These are phyloP conservation scores for Perognathus longimembris DNA, from an alignment of 2,113 vertebrate species.

Conservation along the genomic window DNA sequence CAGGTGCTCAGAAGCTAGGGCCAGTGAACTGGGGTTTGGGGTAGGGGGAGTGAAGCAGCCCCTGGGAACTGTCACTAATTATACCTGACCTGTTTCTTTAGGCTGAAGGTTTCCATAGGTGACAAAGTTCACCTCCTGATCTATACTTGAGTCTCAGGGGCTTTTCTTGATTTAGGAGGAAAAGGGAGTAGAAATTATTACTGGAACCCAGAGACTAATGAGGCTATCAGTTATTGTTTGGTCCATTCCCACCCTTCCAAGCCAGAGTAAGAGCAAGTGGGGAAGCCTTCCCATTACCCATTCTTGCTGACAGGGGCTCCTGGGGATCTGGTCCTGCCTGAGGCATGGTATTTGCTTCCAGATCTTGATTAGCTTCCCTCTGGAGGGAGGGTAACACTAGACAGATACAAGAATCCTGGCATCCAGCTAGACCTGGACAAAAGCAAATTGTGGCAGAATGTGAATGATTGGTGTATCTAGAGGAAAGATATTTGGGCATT, in stretches of 20 bases:
- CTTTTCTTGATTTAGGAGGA: constrained; percentile 6
- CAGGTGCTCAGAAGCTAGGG: constrained; percentile 71
- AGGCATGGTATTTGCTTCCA: neutral
- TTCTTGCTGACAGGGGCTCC: neutral
- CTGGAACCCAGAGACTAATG: neutral
- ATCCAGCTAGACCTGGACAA: neutral
- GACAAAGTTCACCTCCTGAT: constrained; percentile 11
- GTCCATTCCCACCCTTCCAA: neutral
- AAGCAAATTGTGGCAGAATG: neutral
- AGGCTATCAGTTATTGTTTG: neutral
- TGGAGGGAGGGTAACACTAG: neutral
- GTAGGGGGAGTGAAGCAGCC: neutral
- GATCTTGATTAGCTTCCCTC: neutral
- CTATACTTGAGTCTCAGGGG: neutral
- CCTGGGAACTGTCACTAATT: constrained; percentile 72
- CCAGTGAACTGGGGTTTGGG: neutral
- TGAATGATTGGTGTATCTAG: neutral
- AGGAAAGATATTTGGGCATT: neutral
- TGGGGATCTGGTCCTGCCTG: too few species aligned
- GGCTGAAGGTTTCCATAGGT: constrained; percentile 59
- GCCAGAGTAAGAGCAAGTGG: neutral
- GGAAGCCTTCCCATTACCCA: neutral
- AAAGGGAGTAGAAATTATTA: neutral
- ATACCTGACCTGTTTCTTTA: constrained; percentile 75
- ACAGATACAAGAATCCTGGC: neutral